Base-by-base conservation (phyloP, 1,140 invertebrate genomes). In the Psilanteris sp. region DNA sequence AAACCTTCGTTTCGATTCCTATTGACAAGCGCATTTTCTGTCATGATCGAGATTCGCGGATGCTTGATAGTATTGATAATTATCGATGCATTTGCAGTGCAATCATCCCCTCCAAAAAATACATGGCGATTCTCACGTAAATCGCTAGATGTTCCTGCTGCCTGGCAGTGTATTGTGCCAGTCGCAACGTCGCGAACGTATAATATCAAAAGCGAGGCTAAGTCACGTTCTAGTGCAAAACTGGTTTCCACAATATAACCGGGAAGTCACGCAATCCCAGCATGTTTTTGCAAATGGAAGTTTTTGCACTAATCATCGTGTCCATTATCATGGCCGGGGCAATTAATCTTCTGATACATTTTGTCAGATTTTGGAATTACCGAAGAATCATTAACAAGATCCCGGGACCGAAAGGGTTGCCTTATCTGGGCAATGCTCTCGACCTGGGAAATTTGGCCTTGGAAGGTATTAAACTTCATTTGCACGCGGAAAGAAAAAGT, bases 381-480 rank as follows among this genome's bases (percentile, higher is more conserved):
- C 22, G 24, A 15, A 26, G 24, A 3, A 27, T 27, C 4, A 44
- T 44, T 8, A 44, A 44, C 24, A 44, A 44, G 27, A 44, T 44
- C 13, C 39, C 39, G 1, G 39, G 39, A 26, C 39, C 39, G 14
- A 27, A 44, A 1, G 22, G 39, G 0, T 4, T 15, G 9, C 39
- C 39, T 14, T 44, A 10, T 7, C 9, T 44, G 4, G 39, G 39
- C 0, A 26, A 27, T 0, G 10, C 39, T 15, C 5, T 44, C 0
- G 13, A 27, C 1, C 1, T 44, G 6, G 8, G 20, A 8, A 44
- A 44, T 14, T 0, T 44, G 1, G 7, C 39, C 4, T 2, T 44
- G 2, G 39, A 44, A 44, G 39, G 39, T 44, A 41, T 18, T 20
- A 3, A 20, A 20, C 18, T n/a, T n/a, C n/a, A n/a, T n/a, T n/a